Percentiles rank a stretch among this genome's conserved stretches.
Conservation (phyloP, 2,113 vertebrate species). For the Boleophthalmus pectinirostris region DNA sequence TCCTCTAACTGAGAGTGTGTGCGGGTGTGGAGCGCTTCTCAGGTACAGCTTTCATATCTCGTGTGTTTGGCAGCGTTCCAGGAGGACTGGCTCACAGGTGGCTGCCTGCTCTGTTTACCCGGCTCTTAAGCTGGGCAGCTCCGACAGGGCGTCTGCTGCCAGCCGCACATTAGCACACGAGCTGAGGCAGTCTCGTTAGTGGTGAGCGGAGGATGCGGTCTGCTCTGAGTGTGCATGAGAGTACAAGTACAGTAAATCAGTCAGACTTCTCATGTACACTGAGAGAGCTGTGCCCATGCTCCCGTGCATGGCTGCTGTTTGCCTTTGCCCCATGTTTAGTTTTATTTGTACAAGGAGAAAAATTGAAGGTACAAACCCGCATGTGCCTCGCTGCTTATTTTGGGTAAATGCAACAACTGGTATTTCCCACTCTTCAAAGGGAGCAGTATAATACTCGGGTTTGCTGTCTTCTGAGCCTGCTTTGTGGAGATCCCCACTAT, state of each 20-base stretch:
- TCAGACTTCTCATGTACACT: constrained; percentile 45
- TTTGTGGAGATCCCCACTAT: constrained; percentile 73
- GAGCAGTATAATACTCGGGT: constrained; percentile 63
- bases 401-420: constrained; percentile 72
- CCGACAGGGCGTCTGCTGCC: constrained; percentile 65
- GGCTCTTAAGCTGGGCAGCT: constrained; percentile 59
- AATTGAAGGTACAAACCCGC: constrained; percentile 71
- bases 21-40: constrained; percentile 67
- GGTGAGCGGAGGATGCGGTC: constrained; percentile 72
- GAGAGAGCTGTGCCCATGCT: constrained; percentile 45
- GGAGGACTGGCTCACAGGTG: constrained; percentile 68
- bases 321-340: constrained; percentile 63
- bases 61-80: constrained; percentile 68
- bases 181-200: constrained; percentile 66
- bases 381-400: constrained; percentile 65
- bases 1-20: constrained; percentile 56
- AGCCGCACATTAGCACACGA: constrained; percentile 63
- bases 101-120: constrained; percentile 48
- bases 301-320: constrained; percentile 50
- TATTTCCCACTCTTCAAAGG: constrained; percentile 78
- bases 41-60: constrained; percentile 72
- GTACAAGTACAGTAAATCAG: constrained; percentile 62
- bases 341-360: constrained; percentile 73
- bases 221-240: constrained; percentile 58
- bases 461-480: constrained; percentile 60